Evolutionary conservation across 1,140 invertebrate genomes (phyloP).

Genomic region (Drosophila baimaii): DNA sequence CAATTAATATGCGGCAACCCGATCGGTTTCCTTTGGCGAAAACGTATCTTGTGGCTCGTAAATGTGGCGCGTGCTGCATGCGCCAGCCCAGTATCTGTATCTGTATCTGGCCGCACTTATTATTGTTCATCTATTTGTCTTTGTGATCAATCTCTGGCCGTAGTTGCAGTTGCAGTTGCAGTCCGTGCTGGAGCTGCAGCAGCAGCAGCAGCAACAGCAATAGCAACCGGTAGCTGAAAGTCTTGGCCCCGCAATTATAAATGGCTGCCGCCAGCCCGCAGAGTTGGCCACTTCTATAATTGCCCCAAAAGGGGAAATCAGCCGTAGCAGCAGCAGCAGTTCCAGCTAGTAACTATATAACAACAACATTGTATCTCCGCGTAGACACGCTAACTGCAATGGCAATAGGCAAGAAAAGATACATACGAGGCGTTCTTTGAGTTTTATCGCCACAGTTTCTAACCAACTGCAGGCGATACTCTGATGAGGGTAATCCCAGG

Average conservation of each 20-base stretch:
- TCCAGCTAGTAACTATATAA: constrained; percentile 17
- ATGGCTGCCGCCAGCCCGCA: constrained; percentile 33
- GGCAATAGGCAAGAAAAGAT: constrained; percentile 11
- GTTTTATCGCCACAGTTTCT: constrained; percentile 51
- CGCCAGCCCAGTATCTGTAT: constrained; percentile 29
- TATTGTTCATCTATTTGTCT: constrained; percentile 51
- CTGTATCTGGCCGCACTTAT: constrained; percentile 43
- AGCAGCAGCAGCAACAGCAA: too few relatives aligned
- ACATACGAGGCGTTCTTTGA: constrained; percentile 41
- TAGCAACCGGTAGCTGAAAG: constrained; percentile 40
- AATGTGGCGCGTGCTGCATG: constrained; percentile 53
- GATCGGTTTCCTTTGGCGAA: constrained; percentile 17
- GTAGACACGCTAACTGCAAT: constrained; percentile 38
- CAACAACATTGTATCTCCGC: constrained; percentile 30
- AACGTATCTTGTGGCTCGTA: not conserved
- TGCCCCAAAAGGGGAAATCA: constrained; percentile 47
- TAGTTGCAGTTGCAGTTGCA: constrained; percentile 17
- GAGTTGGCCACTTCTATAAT: constrained; percentile 45
- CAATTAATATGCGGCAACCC: constrained; percentile 45
- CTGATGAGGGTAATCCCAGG: constrained; percentile 41
- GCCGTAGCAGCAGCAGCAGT: constrained; percentile 14
- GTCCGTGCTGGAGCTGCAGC: constrained; percentile 1
- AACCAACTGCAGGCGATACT: constrained; percentile 38
- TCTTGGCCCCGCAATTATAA: constrained; percentile 42
- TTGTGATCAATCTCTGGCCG: constrained; percentile 42